Percentiles rank a stretch among this genome's conserved stretches.
Evolutionary conservation across 2,113 vertebrate genomes (phyloP).

Genomic region (Natator depressus): DNA sequence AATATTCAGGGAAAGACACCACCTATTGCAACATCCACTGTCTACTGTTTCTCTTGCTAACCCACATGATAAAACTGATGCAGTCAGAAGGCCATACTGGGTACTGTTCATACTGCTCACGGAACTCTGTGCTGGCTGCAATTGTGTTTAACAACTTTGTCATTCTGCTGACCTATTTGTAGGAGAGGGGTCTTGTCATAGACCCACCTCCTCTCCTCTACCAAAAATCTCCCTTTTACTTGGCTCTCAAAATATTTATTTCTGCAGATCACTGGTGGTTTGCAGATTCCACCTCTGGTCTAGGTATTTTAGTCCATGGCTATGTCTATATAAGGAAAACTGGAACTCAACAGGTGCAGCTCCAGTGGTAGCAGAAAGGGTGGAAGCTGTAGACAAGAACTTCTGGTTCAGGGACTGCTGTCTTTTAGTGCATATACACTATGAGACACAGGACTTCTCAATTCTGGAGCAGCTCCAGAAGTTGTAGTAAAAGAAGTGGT

Average conservation of each 20-base stretch:
- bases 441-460: background rate
- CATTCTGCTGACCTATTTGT: background rate
- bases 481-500: background rate
- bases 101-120: accelerated
- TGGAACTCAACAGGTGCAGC: accelerated
- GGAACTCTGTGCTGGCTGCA: background rate
- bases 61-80: background rate
- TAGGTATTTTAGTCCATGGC: background rate
- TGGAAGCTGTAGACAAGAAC: background rate
- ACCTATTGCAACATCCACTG: background rate
- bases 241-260: background rate
- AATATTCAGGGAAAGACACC: accelerated
- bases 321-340: accelerated
- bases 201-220: accelerated
- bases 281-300: background rate
- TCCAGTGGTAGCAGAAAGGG: background rate
- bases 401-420: background rate
- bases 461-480: background rate
- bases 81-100: background rate
- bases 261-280: accelerated
- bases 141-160: accelerated
- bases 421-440: background rate
- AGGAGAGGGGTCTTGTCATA: accelerated
- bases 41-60: background rate
- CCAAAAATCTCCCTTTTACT: background rate